Evolutionary conservation across 2,888 invertebrate genomes (phyloP).

Genomic region (Sesia apiformis): DNA sequence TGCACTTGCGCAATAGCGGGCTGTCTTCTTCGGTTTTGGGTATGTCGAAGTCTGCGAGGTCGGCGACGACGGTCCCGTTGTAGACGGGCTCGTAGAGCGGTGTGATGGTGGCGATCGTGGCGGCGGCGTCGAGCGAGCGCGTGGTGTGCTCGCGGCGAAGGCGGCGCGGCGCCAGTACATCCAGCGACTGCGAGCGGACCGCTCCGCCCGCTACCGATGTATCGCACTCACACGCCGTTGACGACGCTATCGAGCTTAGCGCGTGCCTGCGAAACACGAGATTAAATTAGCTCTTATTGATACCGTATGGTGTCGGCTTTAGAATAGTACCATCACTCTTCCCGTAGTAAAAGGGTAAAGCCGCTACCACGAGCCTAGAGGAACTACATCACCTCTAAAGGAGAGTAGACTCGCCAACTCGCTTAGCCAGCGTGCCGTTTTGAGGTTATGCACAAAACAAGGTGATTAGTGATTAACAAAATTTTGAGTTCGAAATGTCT

Average conservation of each 20-base stretch:
- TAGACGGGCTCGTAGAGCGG: constrained; percentile 38
- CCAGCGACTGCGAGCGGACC: constrained; percentile 26
- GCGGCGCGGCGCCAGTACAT: constrained; percentile 17
- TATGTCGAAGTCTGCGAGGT: constrained; percentile 39
- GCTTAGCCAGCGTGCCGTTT: too few relatives aligned
- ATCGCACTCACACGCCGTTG: constrained; percentile 62
- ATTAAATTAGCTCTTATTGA: too few relatives aligned
- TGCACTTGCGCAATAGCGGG: constrained; percentile 63
- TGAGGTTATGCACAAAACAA: too few relatives aligned
- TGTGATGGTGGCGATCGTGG: constrained; percentile 46
- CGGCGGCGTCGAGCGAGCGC: constrained; percentile 50
- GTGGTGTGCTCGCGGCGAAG: constrained; percentile 38
- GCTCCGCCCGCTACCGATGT: constrained; percentile 12
- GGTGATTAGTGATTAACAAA: too few relatives aligned
- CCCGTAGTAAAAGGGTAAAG: background rate
- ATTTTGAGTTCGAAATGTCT: too few relatives aligned
- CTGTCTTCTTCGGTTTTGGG: constrained; percentile 50
- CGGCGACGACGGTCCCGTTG: constrained; percentile 58
- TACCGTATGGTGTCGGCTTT: background rate
- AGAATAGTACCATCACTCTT: too few relatives aligned
- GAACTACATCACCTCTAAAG: too few relatives aligned
- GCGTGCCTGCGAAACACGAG: constrained; percentile 47
- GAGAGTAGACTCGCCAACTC: too few relatives aligned
- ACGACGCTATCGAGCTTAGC: constrained; percentile 79
- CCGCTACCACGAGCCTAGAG: too few relatives aligned